Conservation (phyloP, 2,888 invertebrate genomes). For the Leucoma salicis region DNA sequence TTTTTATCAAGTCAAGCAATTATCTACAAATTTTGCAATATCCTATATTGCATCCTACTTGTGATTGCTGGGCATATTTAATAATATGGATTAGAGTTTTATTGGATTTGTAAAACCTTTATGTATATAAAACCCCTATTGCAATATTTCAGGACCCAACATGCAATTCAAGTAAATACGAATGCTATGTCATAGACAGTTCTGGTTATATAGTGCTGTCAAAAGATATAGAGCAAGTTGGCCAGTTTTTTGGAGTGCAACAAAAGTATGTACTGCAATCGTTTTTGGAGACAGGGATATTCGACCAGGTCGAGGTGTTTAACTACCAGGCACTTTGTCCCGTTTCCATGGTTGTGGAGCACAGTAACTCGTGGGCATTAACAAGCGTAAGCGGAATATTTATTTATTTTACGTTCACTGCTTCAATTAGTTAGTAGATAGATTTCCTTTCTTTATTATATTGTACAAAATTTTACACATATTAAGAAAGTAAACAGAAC, state of each 20-base stretch:
- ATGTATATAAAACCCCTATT: too few species aligned
- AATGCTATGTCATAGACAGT: slow-evolving; percentile 95
- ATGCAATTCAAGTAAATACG: slow-evolving; percentile 81
- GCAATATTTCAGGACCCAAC: slow-evolving; percentile 58
- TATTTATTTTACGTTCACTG: too few species aligned
- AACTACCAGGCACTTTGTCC: slow-evolving; percentile 93
- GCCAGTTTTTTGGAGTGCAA: slow-evolving; percentile 92
- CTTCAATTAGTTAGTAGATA: too few species aligned
- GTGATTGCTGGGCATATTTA: too few species aligned
- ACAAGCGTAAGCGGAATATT: slow-evolving; percentile 48
- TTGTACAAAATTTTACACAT: too few species aligned
- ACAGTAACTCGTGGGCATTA: slow-evolving; percentile 47
- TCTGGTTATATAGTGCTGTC: slow-evolving; percentile 94
- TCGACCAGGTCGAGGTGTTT: slow-evolving; percentile 88
- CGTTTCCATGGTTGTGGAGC: slow-evolving; percentile 35
- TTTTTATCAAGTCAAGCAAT: too few species aligned
- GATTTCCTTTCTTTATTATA: too few species aligned
- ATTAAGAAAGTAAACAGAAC: too few species aligned
- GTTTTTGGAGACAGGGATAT: slow-evolving; percentile 87
- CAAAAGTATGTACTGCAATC: slow-evolving; percentile 86
- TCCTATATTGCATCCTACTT: too few species aligned
- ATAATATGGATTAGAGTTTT: too few species aligned
- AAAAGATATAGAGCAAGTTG: slow-evolving; percentile 84
- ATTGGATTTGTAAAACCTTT: too few species aligned
- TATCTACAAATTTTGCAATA: too few species aligned